A percentile compares a stretch with the other conserved stretches of the same genome.
phyloP scores from a whole-genome alignment of 2,888 invertebrate species.

The Oeneis ivallda region DNA sequence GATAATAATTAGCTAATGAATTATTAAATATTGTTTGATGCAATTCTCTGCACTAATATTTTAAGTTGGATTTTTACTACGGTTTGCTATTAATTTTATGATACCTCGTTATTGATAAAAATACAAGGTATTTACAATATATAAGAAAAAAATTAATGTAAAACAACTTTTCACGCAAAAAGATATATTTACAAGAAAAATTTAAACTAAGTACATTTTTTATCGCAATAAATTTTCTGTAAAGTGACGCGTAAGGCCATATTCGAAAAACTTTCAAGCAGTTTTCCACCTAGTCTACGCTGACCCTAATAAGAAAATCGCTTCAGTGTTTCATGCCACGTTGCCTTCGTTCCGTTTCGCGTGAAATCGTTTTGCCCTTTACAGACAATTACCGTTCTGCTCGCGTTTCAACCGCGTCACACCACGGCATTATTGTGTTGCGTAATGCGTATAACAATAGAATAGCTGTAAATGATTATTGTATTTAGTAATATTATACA shows the following conservation, averaged over 20 bases:
- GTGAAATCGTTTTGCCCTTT: conserved; percentile 14
- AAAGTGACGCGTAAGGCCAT: no score
- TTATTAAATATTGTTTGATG: no score
- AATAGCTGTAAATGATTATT: neutral
- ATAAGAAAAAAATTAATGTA: no score
- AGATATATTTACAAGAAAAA: no score
- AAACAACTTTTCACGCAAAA: no score
- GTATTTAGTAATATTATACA: neutral
- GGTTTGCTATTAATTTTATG: no score
- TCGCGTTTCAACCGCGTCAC: neutral
- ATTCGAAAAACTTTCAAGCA: neutral
- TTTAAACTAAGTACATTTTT: no score
- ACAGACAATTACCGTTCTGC: conserved; percentile 15
- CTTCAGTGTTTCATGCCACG: conserved; percentile 5
- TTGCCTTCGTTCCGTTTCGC: conserved; percentile 8
- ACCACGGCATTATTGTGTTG: neutral
- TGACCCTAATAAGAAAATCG: conserved; percentile 8
- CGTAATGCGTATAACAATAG: neutral
- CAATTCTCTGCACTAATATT: no score
- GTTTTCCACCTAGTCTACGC: neutral
- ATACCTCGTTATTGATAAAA: neutral
- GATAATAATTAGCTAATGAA: no score
- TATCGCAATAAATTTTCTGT: no score
- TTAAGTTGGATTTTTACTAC: no score
- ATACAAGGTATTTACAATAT: neutral